These are phyloP conservation scores for Mastomys natalensis DNA, from an alignment of 2,113 vertebrate genomes.

Conservation along the genomic window DNA sequence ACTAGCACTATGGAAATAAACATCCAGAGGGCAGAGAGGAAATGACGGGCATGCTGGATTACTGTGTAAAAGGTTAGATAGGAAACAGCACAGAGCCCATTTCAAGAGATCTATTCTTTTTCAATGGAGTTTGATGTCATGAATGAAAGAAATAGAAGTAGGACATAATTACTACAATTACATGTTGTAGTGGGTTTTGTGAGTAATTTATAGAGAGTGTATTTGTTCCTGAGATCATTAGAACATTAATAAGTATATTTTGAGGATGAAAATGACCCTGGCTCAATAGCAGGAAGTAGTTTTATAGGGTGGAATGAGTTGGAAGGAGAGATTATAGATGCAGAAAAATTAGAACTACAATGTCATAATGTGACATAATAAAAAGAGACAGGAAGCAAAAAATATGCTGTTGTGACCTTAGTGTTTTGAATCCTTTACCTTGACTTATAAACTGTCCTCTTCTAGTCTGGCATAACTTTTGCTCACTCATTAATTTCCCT, in stretches of 20 bases:
- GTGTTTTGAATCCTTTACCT: background rate
- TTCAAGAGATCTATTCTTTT: background rate
- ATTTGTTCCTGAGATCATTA: background rate
- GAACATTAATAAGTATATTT: background rate
- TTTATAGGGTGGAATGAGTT: background rate
- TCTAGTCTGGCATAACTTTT: background rate
- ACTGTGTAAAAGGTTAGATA: background rate
- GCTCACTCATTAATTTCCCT: background rate
- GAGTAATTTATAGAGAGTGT: background rate
- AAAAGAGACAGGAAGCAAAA: background rate
- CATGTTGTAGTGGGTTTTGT: background rate
- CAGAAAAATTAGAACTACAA: background rate
- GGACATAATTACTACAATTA: background rate
- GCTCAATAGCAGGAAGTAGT: background rate
- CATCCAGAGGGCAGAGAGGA: background rate
- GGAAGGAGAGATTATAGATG: background rate
- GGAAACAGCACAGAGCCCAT: background rate
- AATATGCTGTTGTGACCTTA: conserved; percentile 11
- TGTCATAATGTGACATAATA: background rate
- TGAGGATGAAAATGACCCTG: background rate
- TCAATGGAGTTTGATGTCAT: background rate
- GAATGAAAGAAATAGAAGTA: background rate
- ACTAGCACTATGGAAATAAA: background rate
- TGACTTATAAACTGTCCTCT: background rate
- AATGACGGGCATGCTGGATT: background rate